These are phyloP conservation scores for Enteromius unitaeniatus DNA, from an alignment of 2,797 vertebrate species.

Conservation along the genomic window DNA sequence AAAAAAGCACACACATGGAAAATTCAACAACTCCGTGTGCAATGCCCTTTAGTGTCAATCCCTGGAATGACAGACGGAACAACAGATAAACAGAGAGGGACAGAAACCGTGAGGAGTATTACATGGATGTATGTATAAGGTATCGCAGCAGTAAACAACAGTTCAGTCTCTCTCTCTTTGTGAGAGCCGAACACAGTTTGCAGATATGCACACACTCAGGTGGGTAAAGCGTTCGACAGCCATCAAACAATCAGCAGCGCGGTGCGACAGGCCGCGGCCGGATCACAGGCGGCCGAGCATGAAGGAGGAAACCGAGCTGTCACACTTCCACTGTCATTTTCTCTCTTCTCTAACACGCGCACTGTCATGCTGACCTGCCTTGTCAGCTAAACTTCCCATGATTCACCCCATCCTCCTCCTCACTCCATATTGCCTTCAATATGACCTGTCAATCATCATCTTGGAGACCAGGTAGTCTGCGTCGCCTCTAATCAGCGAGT, in stretches of 20 bases:
- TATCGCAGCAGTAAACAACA: conserved; percentile 3
- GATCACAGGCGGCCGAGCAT: conserved; percentile 57
- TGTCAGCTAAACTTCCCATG: conserved; percentile 52
- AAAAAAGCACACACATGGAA: too few relatives aligned
- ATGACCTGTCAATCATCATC: conserved; percentile 53
- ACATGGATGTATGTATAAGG: neutral
- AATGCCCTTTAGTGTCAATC: neutral
- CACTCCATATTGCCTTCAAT: conserved; percentile 18
- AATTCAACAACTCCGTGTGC: too few relatives aligned
- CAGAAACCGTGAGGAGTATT: neutral
- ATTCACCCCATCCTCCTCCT: conserved; percentile 24
- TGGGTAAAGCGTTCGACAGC: conserved; percentile 45
- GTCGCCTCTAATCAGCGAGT: conserved; percentile 9
- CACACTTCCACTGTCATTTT: conserved; percentile 46
- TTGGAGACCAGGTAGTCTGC: conserved; percentile 45
- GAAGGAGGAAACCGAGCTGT: conserved; percentile 53
- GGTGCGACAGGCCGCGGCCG: conserved; percentile 31
- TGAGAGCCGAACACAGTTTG: conserved; percentile 12
- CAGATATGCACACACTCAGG: conserved; percentile 49
- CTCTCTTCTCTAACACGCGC: conserved; percentile 30
- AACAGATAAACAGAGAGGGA: neutral
- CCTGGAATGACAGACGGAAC: neutral
- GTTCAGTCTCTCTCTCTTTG: neutral
- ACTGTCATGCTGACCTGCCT: conserved; percentile 44
- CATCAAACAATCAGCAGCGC: conserved; percentile 52